phyloP scores from a whole-genome alignment of 2,888 invertebrate genomes.

The Mechanitis mazaeus region DNA sequence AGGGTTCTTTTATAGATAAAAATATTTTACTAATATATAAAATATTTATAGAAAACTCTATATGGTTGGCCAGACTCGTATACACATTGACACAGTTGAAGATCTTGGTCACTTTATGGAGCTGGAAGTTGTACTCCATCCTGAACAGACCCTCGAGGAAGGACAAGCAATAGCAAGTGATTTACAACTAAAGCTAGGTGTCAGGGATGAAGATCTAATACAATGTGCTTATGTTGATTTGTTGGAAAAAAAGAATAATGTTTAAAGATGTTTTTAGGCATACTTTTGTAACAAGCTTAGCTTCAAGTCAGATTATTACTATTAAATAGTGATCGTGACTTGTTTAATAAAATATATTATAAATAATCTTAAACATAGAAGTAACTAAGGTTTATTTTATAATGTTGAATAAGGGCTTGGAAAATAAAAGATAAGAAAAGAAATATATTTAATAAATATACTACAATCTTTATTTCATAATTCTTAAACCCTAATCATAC shows the following conservation, averaged over 20 bases:
- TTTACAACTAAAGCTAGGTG: slow-evolving; percentile 80
- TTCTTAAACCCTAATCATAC: too few relatives aligned
- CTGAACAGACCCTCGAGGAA: slow-evolving; percentile 80
- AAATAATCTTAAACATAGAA: too few relatives aligned
- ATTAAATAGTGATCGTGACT: too few relatives aligned
- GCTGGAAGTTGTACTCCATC: slow-evolving; percentile 84
- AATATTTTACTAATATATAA: slow-evolving; percentile 1
- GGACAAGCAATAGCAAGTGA: slow-evolving; percentile 83
- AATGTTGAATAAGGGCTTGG: too few relatives aligned
- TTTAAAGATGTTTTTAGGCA: background rate
- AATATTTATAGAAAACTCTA: slow-evolving; percentile 79
- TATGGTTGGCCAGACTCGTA: slow-evolving; percentile 87
- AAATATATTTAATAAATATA: too few relatives aligned
- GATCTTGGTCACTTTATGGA: slow-evolving; percentile 89
- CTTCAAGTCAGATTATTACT: too few relatives aligned
- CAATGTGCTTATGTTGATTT: slow-evolving; percentile 87
- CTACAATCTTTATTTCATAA: too few relatives aligned
- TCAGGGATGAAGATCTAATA: slow-evolving; percentile 79
- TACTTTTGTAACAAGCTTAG: too few relatives aligned
- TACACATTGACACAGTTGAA: slow-evolving; percentile 92
- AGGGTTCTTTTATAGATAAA: background rate
- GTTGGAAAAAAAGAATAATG: slow-evolving; percentile 48
- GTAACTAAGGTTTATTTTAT: too few relatives aligned
- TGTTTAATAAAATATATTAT: too few relatives aligned
- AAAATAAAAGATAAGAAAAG: too few relatives aligned